Conservation (phyloP, 1,140 invertebrate genomes). For the Drosophila novamexicana region DNA sequence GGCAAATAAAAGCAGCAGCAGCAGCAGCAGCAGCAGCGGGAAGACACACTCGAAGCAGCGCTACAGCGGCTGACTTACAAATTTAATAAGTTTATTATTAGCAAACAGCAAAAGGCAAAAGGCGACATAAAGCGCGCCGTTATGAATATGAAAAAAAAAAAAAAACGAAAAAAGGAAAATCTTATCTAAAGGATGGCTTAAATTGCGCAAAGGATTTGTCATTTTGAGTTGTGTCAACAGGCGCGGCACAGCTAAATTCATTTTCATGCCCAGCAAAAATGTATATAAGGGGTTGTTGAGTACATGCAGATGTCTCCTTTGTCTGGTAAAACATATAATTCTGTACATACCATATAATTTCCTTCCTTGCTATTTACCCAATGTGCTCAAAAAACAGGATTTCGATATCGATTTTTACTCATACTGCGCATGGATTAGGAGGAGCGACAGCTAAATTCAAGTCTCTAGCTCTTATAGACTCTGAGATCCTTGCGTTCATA, state of each 20-base stretch:
- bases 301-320: too few relatives aligned
- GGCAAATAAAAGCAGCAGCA: conserved; percentile 64
- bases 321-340: too few relatives aligned
- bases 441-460: too few relatives aligned
- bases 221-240: conserved; percentile 41
- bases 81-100: conserved; percentile 83
- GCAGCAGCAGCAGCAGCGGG: conserved; percentile 26
- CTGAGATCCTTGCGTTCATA: too few relatives aligned
- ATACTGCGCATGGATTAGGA: too few relatives aligned
- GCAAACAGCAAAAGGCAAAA: conserved; percentile 53
- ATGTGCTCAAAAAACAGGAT: too few relatives aligned
- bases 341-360: too few relatives aligned
- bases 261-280: conserved; percentile 11
- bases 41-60: conserved; percentile 22
- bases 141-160: conserved; percentile 24
- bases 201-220: conserved; percentile 33
- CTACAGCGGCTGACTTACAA: conserved; percentile 69
- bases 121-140: not conserved
- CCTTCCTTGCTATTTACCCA: too few relatives aligned
- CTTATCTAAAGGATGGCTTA: conserved; percentile 35
- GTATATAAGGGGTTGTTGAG: not conserved
- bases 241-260: conserved; percentile 14
- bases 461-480: too few relatives aligned
- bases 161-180: not conserved
- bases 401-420: too few relatives aligned